phyloP scores from a whole-genome alignment of 2,888 invertebrate species.

The Andrena camellia region DNA sequence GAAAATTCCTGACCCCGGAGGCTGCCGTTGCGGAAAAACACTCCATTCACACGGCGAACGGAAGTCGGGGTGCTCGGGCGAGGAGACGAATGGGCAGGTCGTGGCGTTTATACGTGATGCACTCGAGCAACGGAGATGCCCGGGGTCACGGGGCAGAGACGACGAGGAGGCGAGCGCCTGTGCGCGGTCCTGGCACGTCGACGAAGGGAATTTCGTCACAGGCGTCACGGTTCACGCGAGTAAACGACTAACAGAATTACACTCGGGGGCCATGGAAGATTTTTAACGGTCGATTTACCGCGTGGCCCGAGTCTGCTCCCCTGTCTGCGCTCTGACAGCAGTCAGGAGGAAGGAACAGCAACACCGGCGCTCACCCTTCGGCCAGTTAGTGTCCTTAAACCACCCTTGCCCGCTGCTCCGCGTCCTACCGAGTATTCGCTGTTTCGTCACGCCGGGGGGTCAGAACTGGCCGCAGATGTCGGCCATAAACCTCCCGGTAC shows the following conservation, averaged over 20 bases:
- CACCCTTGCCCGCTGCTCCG: slow-evolving; percentile 66
- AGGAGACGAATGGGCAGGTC: slow-evolving; percentile 66
- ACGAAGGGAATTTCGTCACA: slow-evolving; percentile 69
- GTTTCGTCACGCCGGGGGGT: slow-evolving; percentile 84
- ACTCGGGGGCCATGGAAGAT: slow-evolving; percentile 71
- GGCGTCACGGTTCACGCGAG: slow-evolving; percentile 62
- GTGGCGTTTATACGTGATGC: slow-evolving; percentile 43
- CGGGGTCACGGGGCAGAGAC: slow-evolving; percentile 19
- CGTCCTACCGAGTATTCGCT: slow-evolving; percentile 71
- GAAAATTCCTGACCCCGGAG: slow-evolving; percentile 39
- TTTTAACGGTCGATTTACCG: slow-evolving; percentile 85
- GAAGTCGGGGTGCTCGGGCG: slow-evolving; percentile 53
- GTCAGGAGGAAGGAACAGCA: slow-evolving; percentile 48
- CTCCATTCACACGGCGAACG: slow-evolving; percentile 46
- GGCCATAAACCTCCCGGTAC: slow-evolving; percentile 77
- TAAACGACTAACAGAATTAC: slow-evolving; percentile 72
- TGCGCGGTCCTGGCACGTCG: slow-evolving; percentile 16
- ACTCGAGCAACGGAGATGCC: slow-evolving; percentile 37
- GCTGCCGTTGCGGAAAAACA: slow-evolving; percentile 42
- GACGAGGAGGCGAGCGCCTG: slow-evolving; percentile 36
- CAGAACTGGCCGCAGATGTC: slow-evolving; percentile 84
- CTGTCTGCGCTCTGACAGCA: slow-evolving; percentile 21
- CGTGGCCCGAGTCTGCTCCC: slow-evolving; percentile 62
- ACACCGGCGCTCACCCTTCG: slow-evolving; percentile 63
- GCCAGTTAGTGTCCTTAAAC: slow-evolving; percentile 77